Base-by-base conservation (phyloP, 2,888 invertebrate species). In the Dolichomitus sp. region DNA sequence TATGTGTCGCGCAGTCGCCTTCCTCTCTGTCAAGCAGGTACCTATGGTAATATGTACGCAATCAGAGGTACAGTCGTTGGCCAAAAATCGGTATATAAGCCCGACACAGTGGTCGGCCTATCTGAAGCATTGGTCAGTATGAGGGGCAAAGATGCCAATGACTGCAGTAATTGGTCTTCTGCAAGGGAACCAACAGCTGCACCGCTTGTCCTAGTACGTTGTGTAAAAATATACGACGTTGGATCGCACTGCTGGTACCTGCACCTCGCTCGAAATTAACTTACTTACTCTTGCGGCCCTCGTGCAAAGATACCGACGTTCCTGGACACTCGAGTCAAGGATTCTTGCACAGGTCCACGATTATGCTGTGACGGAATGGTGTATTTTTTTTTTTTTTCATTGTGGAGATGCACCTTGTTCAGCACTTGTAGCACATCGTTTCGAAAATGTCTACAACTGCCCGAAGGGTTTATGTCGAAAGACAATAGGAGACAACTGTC, bases 11-110 rank as follows among this genome's bases (percentile, higher is more conserved):
- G 23, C 40, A n/a, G 17, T 59, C 76, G 37, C 33, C 57, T 57
- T 59, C 11, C n/a, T 23, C 50, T 59, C 76, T 68, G 76, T 33
- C 52, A 61, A 45, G 30, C 73, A 52, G 52, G 52, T 63, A 40
- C 23, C 50, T 74, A 42, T 63, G 30, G 40, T 54, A 54, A 59
- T 72, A 30, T 11, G 23, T 11, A 6, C 27, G 17, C 7, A n/a
- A 27, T 19, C 37, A 17, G 42, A 11, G 27, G 65, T 45, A 14
- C 65, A 65, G 65, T 27, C 14, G 42, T 45, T 45, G 65, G 65
- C 42, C 42, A 45, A 17, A n/a, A 33, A 17, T 27, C 17, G 37
- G 0, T 33, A 12, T n/a, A 14, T 14, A 54, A 27, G 11, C 11
- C 4, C 27, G 27, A 2, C 11, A 1, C 65, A 65, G 65, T 27